These are phyloP conservation scores for Gymnocypris eckloni DNA, from an alignment of 2,797 vertebrate species.

Conservation along the genomic window DNA sequence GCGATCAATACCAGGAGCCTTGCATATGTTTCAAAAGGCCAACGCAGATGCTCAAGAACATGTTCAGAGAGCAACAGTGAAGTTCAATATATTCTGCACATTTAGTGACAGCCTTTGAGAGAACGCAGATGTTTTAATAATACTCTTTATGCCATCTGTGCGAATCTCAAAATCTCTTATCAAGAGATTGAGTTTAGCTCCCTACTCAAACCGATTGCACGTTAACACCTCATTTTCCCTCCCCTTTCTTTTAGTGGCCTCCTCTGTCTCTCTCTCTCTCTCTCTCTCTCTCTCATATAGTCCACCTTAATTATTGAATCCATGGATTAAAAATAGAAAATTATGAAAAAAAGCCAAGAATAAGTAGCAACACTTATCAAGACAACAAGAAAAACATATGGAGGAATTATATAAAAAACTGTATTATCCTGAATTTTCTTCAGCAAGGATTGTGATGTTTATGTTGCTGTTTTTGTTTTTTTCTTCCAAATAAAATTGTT, in stretches of 20 bases:
- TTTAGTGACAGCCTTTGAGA: conserved; percentile 7
- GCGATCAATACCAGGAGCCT: conserved; percentile 16
- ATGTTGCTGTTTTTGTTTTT: background rate
- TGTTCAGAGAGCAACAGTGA: conserved; percentile 13
- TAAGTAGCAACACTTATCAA: background rate
- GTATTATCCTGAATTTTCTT: background rate
- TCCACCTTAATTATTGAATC: conserved; percentile 39
- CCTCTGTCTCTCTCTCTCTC: conserved; percentile 60
- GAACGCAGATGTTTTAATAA: conserved; percentile 25
- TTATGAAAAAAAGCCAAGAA: background rate
- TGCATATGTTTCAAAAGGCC: conserved; percentile 13
- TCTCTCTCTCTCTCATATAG: conserved; percentile 59
- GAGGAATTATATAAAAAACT: background rate
- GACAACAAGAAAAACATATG: background rate
- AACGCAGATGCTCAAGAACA: conserved; percentile 1
- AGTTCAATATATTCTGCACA: conserved; percentile 20
- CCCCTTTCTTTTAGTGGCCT: conserved; percentile 46
- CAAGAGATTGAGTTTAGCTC: background rate
- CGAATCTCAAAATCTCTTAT: background rate
- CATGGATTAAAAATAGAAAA: conserved; percentile 21
- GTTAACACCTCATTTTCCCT: conserved; percentile 43
- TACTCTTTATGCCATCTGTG: conserved; percentile 35
- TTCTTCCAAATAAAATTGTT: background rate
- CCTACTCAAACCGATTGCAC: conserved; percentile 30
- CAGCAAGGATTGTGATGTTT: background rate